Evolutionary conservation across 2,797 vertebrate genomes (phyloP).

Genomic region (Philypnodon macrostomus): DNA sequence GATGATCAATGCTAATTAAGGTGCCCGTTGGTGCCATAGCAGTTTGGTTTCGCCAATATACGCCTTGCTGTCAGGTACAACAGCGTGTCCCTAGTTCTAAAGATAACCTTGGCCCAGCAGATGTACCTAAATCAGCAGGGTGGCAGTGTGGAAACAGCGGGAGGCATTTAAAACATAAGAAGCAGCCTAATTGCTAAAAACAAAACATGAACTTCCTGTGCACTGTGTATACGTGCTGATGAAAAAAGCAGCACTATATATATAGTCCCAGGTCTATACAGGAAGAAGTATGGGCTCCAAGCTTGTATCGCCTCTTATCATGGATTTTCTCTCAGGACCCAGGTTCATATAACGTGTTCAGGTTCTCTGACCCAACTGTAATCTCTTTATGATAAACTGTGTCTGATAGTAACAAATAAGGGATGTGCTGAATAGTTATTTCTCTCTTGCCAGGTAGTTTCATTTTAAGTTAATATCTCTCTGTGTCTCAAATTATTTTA

Average conservation of each 20-base stretch:
- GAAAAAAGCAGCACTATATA: conserved; percentile 32
- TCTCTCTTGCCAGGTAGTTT: background rate
- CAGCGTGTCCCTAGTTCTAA: too few relatives aligned
- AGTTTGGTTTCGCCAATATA: too few relatives aligned
- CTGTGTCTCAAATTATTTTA: too few relatives aligned
- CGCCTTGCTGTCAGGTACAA: too few relatives aligned
- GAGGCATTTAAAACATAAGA: conserved; percentile 22
- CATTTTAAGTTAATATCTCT: too few relatives aligned
- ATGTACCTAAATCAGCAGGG: conserved; percentile 25
- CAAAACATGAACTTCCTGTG: conserved; percentile 66
- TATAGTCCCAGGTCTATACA: background rate
- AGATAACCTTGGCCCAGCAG: conserved; percentile 35
- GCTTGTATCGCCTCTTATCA: conserved; percentile 22
- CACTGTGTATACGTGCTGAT: conserved; percentile 34
- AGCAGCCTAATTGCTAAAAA: conserved; percentile 60
- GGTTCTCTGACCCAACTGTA: conserved; percentile 2
- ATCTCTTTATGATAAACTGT: background rate
- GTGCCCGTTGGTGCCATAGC: too few relatives aligned
- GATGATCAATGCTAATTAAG: too few relatives aligned
- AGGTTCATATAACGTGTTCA: conserved; percentile 31
- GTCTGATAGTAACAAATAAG: background rate
- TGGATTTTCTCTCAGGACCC: conserved; percentile 8
- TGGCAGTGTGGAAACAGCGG: conserved; percentile 15
- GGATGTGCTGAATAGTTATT: background rate
- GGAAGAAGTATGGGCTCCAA: conserved; percentile 37